These are phyloP conservation scores for Yponomeuta malinellus DNA, from an alignment of 2,888 invertebrate species.

Conservation along the genomic window DNA sequence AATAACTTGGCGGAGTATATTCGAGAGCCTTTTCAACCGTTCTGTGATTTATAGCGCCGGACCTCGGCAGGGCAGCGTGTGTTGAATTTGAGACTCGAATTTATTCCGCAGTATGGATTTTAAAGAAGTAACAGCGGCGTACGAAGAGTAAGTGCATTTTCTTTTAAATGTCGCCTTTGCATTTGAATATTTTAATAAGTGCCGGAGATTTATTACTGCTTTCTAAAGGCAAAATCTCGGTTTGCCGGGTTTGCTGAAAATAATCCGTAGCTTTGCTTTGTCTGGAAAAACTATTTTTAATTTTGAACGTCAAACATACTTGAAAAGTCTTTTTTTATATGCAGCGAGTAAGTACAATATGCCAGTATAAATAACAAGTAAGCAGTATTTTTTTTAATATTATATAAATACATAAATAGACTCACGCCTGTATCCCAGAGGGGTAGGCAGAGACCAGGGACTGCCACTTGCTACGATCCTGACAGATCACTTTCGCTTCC, in stretches of 20 bases:
- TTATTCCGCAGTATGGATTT: conserved; percentile 3
- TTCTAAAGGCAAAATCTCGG: neutral
- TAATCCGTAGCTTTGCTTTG: too few species aligned
- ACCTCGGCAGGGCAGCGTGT: neutral
- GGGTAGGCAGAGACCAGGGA: too few species aligned
- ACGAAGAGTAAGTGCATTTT: neutral
- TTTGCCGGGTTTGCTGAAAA: too few species aligned
- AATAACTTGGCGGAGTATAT: neutral
- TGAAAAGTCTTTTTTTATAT: too few species aligned
- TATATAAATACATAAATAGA: neutral
- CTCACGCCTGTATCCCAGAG: too few species aligned
- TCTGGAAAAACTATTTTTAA: too few species aligned
- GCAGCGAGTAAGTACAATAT: too few species aligned
- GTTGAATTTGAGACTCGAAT: neutral
- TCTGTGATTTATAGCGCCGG: neutral
- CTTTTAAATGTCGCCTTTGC: neutral
- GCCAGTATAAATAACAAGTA: too few species aligned
- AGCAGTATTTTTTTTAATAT: neutral
- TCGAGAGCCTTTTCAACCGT: neutral
- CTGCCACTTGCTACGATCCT: too few species aligned
- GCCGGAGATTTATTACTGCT: neutral
- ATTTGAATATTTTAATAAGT: neutral
- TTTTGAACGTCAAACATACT: too few species aligned
- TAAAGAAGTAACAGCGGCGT: neutral
- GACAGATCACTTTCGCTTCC: too few species aligned